A percentile compares a stretch with the other conserved stretches of the same genome.
Evolutionary conservation across 1,140 invertebrate species (phyloP).

Genomic region (Frieseomelitta varia): DNA sequence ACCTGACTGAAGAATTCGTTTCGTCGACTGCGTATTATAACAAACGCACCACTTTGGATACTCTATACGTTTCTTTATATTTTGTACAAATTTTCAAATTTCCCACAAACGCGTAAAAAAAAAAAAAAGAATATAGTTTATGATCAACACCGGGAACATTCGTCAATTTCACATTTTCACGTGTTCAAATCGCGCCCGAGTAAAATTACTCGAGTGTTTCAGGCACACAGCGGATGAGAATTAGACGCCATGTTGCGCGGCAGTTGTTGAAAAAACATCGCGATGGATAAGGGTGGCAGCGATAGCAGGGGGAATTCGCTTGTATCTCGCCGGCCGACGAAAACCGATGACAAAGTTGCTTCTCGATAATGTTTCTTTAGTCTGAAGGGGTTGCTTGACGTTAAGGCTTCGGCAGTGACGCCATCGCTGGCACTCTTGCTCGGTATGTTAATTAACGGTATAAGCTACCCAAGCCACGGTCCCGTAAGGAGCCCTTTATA

Average conservation of each 20-base stretch:
- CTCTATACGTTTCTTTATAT: too few relatives aligned
- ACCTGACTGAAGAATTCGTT: too few relatives aligned
- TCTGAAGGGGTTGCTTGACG: constrained; percentile 38
- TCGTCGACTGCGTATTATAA: too few relatives aligned
- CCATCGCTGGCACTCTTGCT: constrained; percentile 66
- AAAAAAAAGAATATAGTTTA: too few relatives aligned
- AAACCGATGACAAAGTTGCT: constrained; percentile 62
- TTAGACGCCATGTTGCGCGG: background rate
- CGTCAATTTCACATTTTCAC: too few relatives aligned
- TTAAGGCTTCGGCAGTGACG: constrained; percentile 51
- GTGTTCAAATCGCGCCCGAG: background rate
- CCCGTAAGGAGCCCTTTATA: constrained; percentile 73
- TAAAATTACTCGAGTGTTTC: background rate
- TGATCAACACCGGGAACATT: too few relatives aligned
- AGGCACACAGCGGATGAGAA: background rate
- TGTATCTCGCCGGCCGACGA: constrained; percentile 38
- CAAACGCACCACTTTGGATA: too few relatives aligned
- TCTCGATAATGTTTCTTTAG: constrained; percentile 63
- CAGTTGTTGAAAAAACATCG: background rate
- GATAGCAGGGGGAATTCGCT: background rate
- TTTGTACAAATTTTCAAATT: too few relatives aligned
- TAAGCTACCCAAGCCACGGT: constrained; percentile 75
- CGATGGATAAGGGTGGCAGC: background rate
- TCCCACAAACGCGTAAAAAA: too few relatives aligned
- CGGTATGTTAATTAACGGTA: constrained; percentile 80